These are phyloP conservation scores for Hemiprocne comata DNA, from an alignment of 2,113 vertebrate species.

Conservation along the genomic window DNA sequence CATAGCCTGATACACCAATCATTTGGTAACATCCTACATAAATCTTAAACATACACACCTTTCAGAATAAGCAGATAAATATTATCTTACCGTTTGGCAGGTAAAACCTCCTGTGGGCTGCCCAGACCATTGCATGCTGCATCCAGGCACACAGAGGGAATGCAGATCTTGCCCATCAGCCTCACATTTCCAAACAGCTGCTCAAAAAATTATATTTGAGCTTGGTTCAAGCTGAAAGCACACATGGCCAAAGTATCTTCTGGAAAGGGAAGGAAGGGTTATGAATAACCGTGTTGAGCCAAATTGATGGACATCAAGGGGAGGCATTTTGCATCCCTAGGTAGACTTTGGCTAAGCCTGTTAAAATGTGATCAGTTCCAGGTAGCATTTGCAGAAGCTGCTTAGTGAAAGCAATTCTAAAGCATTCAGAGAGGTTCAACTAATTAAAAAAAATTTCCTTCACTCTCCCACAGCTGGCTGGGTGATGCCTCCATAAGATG, in stretches of 20 bases:
- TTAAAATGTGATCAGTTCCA: neutral
- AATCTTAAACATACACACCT: neutral
- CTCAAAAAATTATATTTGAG: neutral
- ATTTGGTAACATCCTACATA: neutral
- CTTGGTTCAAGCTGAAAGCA: neutral
- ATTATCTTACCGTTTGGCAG: neutral
- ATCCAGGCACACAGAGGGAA: neutral
- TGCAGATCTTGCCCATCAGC: neutral
- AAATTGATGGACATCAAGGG: neutral
- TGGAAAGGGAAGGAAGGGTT: neutral
- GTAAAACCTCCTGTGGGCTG: neutral
- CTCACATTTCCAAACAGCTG: neutral
- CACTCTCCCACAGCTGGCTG: neutral
- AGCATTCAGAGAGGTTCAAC: conserved; percentile 26
- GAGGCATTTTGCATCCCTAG: neutral
- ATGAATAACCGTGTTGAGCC: neutral
- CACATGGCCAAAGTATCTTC: neutral
- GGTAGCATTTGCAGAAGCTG: neutral
- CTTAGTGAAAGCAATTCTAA: conserved; percentile 33
- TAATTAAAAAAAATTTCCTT: conserved; percentile 16
- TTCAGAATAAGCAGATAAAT: neutral
- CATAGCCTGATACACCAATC: neutral
- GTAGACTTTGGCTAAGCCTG: neutral
- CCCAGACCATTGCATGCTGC: neutral
- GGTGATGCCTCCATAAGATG: neutral